Evolutionary conservation across 2,113 vertebrate genomes (phyloP).

Genomic region (Diadophis punctatus): DNA sequence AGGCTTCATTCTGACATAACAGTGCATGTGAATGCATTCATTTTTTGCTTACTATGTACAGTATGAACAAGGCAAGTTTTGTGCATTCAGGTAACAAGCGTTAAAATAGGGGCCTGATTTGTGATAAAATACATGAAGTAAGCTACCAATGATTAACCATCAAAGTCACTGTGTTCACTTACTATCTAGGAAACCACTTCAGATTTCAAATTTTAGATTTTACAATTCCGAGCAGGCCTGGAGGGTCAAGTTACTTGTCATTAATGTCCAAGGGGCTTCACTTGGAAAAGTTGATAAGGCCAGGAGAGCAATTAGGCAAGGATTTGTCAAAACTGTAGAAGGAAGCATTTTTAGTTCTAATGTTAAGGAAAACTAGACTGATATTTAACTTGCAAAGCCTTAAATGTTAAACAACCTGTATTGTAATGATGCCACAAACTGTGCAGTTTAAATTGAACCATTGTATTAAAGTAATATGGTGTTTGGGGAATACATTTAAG

Average conservation of each 20-base stretch:
- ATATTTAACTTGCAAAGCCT: background rate
- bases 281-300: background rate
- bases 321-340: background rate
- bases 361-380: background rate
- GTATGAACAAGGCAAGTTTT: background rate
- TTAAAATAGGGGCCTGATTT: background rate
- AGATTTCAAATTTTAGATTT: background rate
- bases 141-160: background rate
- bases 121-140: background rate
- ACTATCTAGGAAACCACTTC: background rate
- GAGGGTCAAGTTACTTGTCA: background rate
- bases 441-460: background rate
- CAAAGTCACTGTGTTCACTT: background rate
- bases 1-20: background rate
- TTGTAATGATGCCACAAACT: background rate
- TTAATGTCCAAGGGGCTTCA: background rate
- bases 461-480: background rate
- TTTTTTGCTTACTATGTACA: background rate
- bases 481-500: background rate
- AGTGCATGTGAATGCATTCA: background rate
- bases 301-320: background rate
- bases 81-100: background rate
- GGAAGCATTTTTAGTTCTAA: background rate
- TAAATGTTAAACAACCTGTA: background rate
- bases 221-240: background rate